Base-by-base conservation (phyloP, 2,888 invertebrate genomes). In the Chalcosyrphus nemorum region DNA sequence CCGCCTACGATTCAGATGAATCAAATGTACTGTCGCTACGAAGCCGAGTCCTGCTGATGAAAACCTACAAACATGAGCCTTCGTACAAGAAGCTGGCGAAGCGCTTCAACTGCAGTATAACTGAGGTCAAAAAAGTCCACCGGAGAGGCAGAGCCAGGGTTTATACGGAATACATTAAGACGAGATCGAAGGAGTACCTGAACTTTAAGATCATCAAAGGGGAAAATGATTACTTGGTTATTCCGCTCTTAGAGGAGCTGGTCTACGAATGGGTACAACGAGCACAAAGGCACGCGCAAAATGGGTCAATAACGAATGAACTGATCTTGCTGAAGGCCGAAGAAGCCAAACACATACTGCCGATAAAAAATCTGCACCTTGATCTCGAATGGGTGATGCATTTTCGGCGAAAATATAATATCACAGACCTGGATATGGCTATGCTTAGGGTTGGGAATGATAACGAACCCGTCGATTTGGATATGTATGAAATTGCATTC, bases 201-300 rank as follows among this genome's bases (percentile, higher is more conserved):
- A 13, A 3, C 0, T 4, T 13, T n/a, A 27, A 9, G 5, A 21
- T 41, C 4, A 2, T 29, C 7, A 35, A 17, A 45, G 3, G 27
- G 3, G 50, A n/a, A 21, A 27, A 17, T 0, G 27, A 54, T n/a
- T 17, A 15, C 0, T 21, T 54, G 43, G 11, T 59, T 11, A 9
- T 15, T 0, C 15, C 1, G 0, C 6, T 81, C 4, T 11, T 81
- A 6, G 81, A 81, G 11, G 63, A 59, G 29, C 32, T 81, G 1
- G 54, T 81, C 1, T 70, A 35, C 50, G 81, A 81, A 57, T 81
- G 81, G 81, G 57, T 81, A 29, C 68, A 43, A 17, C 68, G 81
- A 9, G 81, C 81, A 0, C 81, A 76, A 11, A 38, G 35, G 7
- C 24, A 41, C 4, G 7, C 56, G 2, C 56, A 54, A 50, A 70